Evolutionary conservation across 2,888 invertebrate genomes (phyloP), one percentile per base, ranked within the genome.

Genomic region (Drosophila monieri): DNA sequence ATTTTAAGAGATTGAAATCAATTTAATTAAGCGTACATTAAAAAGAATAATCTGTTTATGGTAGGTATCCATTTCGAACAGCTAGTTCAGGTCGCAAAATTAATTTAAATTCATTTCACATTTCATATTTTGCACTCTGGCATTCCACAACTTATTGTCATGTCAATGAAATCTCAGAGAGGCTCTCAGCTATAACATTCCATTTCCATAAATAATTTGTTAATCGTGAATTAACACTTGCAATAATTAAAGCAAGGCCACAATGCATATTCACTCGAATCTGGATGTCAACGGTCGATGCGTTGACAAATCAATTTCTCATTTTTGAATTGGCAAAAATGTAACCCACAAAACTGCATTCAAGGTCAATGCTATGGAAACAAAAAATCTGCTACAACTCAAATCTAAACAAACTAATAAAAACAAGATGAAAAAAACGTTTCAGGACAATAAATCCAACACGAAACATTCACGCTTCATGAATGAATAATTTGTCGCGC

Each of bases 401-500:
- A 47, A 49, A 66, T 78, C 87, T 78, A 86, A 78, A 64, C 73
- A 39, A 57, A 61, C 70, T 52, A 47, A 52, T 51, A 51, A 71
- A 54, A 72, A 54, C 56, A 37, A 54, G 43, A 14, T 32, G 39
- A 44, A 61, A 48, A 48, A 57, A 56, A 49, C 65, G 52, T 23
- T 14, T 30, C 57, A 23, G 39, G 14, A 48, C 67, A 39, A 56
- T 41, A 32, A 25, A 37, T 32, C 56, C 71, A 68, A 73, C 66
- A 70, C 67, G 69, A 76, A 71, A 75, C 84, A 9, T 18, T 41
- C 39, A 41, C 39, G 15, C 39, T 41, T 41, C 18, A 74, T 84
- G 74, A 71, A 73, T 81, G 75, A 83, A 84, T 77, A 60, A 81
- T 87, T 84, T 59, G 77, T 62, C 56, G 67, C 83, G 83, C 14